Evolutionary conservation across 2,113 vertebrate genomes (phyloP), one percentile per base, ranked within the genome.

Genomic region (Rhodinocichla rosea): DNA sequence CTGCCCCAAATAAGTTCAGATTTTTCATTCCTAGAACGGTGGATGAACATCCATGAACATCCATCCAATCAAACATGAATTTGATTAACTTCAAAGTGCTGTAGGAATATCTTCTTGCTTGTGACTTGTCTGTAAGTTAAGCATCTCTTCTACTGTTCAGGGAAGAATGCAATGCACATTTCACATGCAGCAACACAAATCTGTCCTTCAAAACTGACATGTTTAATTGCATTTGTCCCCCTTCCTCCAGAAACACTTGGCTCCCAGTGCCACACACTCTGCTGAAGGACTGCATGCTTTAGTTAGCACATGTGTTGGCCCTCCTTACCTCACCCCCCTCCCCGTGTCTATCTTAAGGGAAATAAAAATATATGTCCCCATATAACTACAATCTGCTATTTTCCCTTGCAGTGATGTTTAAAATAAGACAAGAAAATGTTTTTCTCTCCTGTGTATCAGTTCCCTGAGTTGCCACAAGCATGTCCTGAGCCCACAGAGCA

Each of bases 311-410:
- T 75, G 91, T 95, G 84, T 80, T 95, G 94, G 94, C 93, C 94
- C 90, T 92, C 89, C 21, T 71, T 77, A 73, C 42, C 65, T 76
- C 90, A 90, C 39, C 40, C 70, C 71, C 81, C 87, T 60, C 67
- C 45, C 83, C 53, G 30, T 4, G 4, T 92, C 96, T 97, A 95
- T 96, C 93, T 96, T 97, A 89, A 94, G 89, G 67, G 78, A 95
- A 97, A 89, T 87, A 97, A 96, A 97, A 97, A 96, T 96, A 94
- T 89, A 95, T 92, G 89, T 95, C 96, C 92, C 95, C 91, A 95
- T 97, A 95, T 95, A 97, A 96, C 96, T 96, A 96, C 95, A 96
- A 83, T 95, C 89, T 96, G 95, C 94, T 96, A 95, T 95, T 96
- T 95, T 95, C 62, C 87, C 63, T 91, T 85, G 71, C 91, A 84